Evolutionary conservation across 2,888 invertebrate species (phyloP), one percentile per base, ranked within the genome.

Genomic region (Polyommatus icarus): DNA sequence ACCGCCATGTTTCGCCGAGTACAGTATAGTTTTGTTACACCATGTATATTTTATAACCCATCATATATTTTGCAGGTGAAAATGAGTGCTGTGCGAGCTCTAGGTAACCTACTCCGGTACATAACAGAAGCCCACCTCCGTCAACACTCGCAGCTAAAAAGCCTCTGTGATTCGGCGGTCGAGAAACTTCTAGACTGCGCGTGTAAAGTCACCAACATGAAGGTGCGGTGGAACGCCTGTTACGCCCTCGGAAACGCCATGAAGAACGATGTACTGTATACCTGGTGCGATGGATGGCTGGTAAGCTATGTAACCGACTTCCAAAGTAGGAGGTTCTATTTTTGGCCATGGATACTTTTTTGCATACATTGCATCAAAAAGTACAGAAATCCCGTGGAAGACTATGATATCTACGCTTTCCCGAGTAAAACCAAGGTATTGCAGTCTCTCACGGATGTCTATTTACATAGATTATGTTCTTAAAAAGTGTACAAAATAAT

Each of bases 161-260:
- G 93, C 59, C 89, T 95, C 77, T 93, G 95, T 78, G 95, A 95
- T 82, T 87, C 88, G 0, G 96, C 96, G 3, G 95, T 97, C 80
- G 90, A 93, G 81, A 95, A 95, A 83, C 93, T 98, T 72, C 91
- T 97, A 77, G 95, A 96, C 82, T 96, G 96, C 87, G 96, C 97
- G 24, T 95, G 95, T 10, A 95, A 95, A 59, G 96, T 96, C 46
- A 95, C 95, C 76, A 96, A 96, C 87, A 97, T 98, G 95, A 98
- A 98, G 93, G 97, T 98, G 59, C 95, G 98, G 77, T 98, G 98
- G 98, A 98, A 98, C 89, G 96, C 98, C 1, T 98, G 98, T 87
- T 97, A 98, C 87, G 98, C 98, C 0, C 90, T 98, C 78, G 97
- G 98, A 36, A 97, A 96, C 84, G 95, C 97, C 80, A 95, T 98